These are phyloP conservation scores for Graphium colonna DNA, from an alignment of 2,888 invertebrate genomes.

Conservation along the genomic window DNA sequence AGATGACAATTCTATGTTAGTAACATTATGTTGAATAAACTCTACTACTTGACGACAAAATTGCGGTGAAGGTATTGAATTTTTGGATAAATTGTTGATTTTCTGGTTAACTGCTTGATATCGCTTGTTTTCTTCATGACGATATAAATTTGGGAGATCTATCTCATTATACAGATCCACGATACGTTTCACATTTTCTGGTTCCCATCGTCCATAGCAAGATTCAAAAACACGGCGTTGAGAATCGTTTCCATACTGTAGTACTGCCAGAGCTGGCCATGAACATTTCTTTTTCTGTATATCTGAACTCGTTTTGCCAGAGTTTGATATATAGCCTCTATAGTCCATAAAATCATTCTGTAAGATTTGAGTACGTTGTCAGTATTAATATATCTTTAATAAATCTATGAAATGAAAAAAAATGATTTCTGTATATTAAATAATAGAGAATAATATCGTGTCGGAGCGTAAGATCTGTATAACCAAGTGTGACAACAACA, in stretches of 20 bases:
- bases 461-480: too few relatives aligned
- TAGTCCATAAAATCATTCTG: conserved; percentile 13
- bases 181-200: conserved; percentile 2
- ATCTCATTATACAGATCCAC: background rate
- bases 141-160: background rate
- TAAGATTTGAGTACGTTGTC: too few relatives aligned
- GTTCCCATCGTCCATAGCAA: conserved; percentile 59
- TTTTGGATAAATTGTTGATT: background rate
- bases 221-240: conserved; percentile 78
- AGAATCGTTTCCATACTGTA: conserved; percentile 41
- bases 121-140: conserved; percentile 2
- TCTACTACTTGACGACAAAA: background rate
- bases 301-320: conserved; percentile 80
- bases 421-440: too few relatives aligned
- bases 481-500: too few relatives aligned
- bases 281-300: conserved; percentile 82
- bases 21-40: conserved; percentile 1
- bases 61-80: conserved; percentile 1
- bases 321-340: background rate
- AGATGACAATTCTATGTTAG: too few relatives aligned
- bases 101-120: background rate
- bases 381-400: too few relatives aligned
- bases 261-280: conserved; percentile 2
- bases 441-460: too few relatives aligned
- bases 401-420: too few relatives aligned